Percentiles rank a stretch among this genome's conserved stretches.
These are phyloP conservation scores for Notodonta ziczac DNA, from an alignment of 2,888 invertebrate species.

Conservation along the genomic window DNA sequence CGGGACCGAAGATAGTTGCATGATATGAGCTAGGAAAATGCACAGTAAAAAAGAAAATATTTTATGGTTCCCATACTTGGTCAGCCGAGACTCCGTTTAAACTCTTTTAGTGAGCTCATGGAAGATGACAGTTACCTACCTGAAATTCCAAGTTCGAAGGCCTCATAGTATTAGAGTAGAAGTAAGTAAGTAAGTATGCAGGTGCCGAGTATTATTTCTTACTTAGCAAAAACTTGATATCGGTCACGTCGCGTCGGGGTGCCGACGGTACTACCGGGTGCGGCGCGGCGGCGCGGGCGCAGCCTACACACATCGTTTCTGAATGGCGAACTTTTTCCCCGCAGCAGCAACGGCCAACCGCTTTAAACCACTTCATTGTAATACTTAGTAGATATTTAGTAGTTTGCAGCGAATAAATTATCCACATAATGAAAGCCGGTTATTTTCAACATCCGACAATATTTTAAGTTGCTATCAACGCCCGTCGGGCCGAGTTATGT, in stretches of 20 bases:
- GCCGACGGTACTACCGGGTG: not conserved
- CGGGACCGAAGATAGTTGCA: too few species aligned
- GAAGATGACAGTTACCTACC: too few species aligned
- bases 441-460: conserved; percentile 61
- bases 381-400: conserved; percentile 72
- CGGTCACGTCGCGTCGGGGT: not conserved
- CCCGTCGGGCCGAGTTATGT: conserved; percentile 60
- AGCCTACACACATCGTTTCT: conserved; percentile 51
- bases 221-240: too few species aligned
- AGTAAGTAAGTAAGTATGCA: too few species aligned
- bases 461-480: conserved; percentile 68
- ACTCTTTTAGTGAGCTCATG: too few species aligned
- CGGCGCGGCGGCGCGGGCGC: conserved; percentile 31
- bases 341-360: conserved; percentile 47
- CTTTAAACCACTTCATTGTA: conserved; percentile 71
- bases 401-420: conserved; percentile 67
- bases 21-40: too few species aligned
- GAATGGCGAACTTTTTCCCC: conserved; percentile 50
- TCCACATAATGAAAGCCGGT: conserved; percentile 57
- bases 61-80: too few species aligned
- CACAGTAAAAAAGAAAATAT: too few species aligned
- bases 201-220: too few species aligned
- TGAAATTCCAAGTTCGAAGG: too few species aligned
- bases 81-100: too few species aligned
- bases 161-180: too few species aligned